Evolutionary conservation across 2,113 vertebrate species (phyloP).

Genomic region (Anolis sagrei): DNA sequence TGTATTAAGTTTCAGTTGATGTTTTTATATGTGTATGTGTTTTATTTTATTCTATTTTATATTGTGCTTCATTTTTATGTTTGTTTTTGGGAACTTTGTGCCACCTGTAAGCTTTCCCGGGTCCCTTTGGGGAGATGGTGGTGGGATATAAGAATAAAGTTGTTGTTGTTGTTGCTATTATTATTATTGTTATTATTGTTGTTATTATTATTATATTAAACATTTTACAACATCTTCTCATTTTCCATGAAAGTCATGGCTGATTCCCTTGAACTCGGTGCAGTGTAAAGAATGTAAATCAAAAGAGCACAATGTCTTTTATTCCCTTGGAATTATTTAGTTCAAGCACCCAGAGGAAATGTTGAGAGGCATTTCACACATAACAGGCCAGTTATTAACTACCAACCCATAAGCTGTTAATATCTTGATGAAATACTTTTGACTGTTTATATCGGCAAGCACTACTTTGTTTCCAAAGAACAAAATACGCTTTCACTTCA

Average conservation of each 20-base stretch:
- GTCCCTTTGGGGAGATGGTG: too few species aligned
- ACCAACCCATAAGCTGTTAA: conserved; percentile 38
- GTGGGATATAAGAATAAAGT: too few species aligned
- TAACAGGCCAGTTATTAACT: conserved; percentile 54
- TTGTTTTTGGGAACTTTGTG: too few species aligned
- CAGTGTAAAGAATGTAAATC: conserved; percentile 12
- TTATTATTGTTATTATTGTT: too few species aligned
- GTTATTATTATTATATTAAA: too few species aligned
- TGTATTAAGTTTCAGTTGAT: too few species aligned
- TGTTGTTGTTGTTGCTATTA: too few species aligned
- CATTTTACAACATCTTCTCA: conserved; percentile 1
- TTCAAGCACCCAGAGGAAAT: conserved; percentile 50
- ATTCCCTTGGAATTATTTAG: conserved; percentile 41
- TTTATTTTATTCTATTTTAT: too few species aligned
- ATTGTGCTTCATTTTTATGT: too few species aligned
- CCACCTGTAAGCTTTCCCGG: too few species aligned
- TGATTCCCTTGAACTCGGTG: conserved; percentile 13
- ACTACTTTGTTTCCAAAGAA: conserved; percentile 45
- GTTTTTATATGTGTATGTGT: too few species aligned
- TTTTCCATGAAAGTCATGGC: conserved; percentile 19
- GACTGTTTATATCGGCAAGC: conserved; percentile 37
- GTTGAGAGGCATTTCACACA: conserved; percentile 44
- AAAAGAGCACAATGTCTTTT: conserved; percentile 39
- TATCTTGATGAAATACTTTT: conserved; percentile 46
- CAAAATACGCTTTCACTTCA: conserved; percentile 39